phyloP scores from a whole-genome alignment of 2,888 invertebrate genomes.

The Syrphus vitripennis region DNA sequence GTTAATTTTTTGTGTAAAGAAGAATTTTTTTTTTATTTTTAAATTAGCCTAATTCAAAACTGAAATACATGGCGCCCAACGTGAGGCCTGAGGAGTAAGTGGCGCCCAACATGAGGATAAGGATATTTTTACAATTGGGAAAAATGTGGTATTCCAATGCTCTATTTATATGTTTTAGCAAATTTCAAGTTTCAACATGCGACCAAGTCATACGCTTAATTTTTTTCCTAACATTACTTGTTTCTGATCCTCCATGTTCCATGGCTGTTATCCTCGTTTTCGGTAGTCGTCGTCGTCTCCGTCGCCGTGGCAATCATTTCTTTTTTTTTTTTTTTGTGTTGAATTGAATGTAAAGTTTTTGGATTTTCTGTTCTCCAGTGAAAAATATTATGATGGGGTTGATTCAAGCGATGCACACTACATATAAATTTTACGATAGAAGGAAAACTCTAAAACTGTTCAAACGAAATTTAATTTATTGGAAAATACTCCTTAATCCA shows the following conservation, averaged over 20 bases:
- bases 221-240: neutral
- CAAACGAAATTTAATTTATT: conserved; percentile 63
- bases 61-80: neutral
- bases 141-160: no score
- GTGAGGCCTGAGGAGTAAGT: neutral
- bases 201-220: neutral
- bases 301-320: conserved; percentile 47
- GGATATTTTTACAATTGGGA: no score
- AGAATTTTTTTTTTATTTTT: no score
- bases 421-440: neutral
- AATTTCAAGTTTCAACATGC: neutral
- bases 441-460: conserved; percentile 45
- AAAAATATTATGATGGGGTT: conserved; percentile 23
- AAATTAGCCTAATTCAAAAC: no score
- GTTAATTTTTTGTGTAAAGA: no score
- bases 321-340: conserved; percentile 51
- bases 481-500: conserved; percentile 58
- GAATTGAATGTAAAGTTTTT: conserved; percentile 67
- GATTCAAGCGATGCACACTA: conserved; percentile 7
- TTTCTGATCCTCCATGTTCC: neutral
- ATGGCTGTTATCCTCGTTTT: conserved; percentile 31
- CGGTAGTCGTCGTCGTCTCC: no score
- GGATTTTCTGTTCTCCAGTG: conserved; percentile 51
- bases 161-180: no score
- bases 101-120: neutral